A percentile compares a stretch with the other conserved stretches of the same genome.
Conservation (phyloP, 2,888 invertebrate species). For the Helicoverpa assulta region DNA sequence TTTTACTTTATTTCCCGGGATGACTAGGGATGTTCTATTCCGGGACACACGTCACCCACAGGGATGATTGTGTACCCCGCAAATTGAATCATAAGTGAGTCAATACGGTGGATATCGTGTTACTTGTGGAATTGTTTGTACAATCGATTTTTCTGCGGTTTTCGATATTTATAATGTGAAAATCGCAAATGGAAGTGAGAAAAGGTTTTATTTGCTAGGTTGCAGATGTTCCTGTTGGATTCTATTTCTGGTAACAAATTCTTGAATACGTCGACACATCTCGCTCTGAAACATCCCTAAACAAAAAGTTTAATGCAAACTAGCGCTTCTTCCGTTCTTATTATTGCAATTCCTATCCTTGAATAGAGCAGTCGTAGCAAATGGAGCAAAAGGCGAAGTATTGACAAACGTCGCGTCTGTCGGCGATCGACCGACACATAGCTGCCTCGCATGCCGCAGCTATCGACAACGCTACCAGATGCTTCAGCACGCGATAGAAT, state of each 20-base stretch:
- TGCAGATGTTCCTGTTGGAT: background rate
- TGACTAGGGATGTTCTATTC: slow-evolving; percentile 60
- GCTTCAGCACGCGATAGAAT: slow-evolving; percentile 28
- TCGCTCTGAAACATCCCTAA: slow-evolving; percentile 22
- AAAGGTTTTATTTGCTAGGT: background rate
- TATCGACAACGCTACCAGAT: slow-evolving; percentile 40
- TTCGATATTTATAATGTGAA: background rate
- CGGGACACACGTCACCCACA: slow-evolving; percentile 50
- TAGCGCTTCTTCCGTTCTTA: slow-evolving; percentile 33
- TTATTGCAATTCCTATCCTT: slow-evolving; percentile 47
- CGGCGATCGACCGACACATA: slow-evolving; percentile 32
- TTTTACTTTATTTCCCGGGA: slow-evolving; percentile 58
- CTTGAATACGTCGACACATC: slow-evolving; percentile 5
- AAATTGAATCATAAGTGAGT: slow-evolving; percentile 70
- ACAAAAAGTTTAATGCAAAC: slow-evolving; percentile 22
- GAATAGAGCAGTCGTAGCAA: slow-evolving; percentile 50
- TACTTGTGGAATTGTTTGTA: slow-evolving; percentile 19
- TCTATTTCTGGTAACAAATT: slow-evolving; percentile 13
- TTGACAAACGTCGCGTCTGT: slow-evolving; percentile 47
- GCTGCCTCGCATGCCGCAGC: slow-evolving; percentile 30
- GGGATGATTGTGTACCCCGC: slow-evolving; percentile 59
- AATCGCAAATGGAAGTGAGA: background rate
- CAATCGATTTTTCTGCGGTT: slow-evolving; percentile 19
- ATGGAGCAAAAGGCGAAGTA: slow-evolving; percentile 43
- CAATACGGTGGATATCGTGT: slow-evolving; percentile 43